Evolutionary conservation across 2,113 vertebrate species (phyloP).

Genomic region (Heterotis niloticus): DNA sequence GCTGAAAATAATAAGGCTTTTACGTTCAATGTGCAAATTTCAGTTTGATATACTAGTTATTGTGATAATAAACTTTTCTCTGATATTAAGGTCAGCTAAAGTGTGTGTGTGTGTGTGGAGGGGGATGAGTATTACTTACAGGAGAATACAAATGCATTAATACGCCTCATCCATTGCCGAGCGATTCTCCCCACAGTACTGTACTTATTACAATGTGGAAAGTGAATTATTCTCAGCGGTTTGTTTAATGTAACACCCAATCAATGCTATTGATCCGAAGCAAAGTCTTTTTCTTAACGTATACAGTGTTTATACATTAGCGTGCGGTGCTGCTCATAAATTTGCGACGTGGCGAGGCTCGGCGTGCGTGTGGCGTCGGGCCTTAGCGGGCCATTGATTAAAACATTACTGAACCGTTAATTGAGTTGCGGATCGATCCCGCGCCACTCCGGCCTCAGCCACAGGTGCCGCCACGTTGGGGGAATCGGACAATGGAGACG

Average conservation of each 20-base stretch:
- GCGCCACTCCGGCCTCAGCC: conserved; percentile 17
- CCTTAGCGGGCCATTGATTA: conserved; percentile 49
- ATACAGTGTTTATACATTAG: conserved; percentile 48
- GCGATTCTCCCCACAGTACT: not conserved
- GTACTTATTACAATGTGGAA: conserved; percentile 23
- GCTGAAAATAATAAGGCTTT: no score
- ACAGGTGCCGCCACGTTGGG: conserved; percentile 22
- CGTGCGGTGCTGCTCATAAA: conserved; percentile 42
- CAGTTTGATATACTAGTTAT: no score
- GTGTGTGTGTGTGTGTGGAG: not conserved
- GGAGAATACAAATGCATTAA: not conserved
- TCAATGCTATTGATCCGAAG: conserved; percentile 47
- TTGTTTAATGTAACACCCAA: conserved; percentile 44
- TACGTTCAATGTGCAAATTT: no score
- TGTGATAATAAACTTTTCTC: no score
- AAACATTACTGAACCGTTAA: conserved; percentile 47
- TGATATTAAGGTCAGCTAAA: not conserved
- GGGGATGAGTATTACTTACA: not conserved
- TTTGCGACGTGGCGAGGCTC: conserved; percentile 39
- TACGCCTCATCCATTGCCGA: not conserved
- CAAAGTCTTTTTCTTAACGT: conserved; percentile 38
- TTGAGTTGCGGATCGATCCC: conserved; percentile 45
- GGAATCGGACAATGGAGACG: not conserved
- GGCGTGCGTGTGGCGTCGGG: conserved; percentile 35
- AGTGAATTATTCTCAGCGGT: conserved; percentile 25